Percentiles rank a stretch among this genome's conserved stretches.
Evolutionary conservation across 2,797 vertebrate genomes (phyloP).

Genomic region (Odontamblyopus lacepedii): DNA sequence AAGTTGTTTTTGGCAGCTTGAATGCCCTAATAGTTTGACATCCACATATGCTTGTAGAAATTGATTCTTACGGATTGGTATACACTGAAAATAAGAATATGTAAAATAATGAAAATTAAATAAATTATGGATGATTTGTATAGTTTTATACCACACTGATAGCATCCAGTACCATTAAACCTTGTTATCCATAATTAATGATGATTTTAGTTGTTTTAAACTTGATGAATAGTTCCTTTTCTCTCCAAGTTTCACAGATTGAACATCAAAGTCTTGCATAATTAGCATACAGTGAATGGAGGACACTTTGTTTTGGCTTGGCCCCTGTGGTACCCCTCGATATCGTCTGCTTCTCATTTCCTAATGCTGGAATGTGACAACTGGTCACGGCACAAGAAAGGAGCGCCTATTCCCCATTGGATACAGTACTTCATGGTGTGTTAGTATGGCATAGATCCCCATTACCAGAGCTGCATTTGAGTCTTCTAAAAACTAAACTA

Average conservation of each 20-base stretch:
- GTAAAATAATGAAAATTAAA: constrained; percentile 33
- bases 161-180: background rate
- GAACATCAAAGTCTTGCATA: constrained; percentile 62
- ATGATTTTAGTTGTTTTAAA: constrained; percentile 4
- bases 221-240: constrained; percentile 56
- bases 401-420: constrained; percentile 59
- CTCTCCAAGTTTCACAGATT: constrained; percentile 64
- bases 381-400: constrained; percentile 71
- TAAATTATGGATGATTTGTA: constrained; percentile 22
- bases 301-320: constrained; percentile 62
- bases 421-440: constrained; percentile 54
- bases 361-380: constrained; percentile 74
- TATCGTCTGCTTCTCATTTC: constrained; percentile 49
- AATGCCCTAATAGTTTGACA: background rate
- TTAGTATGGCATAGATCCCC: constrained; percentile 52
- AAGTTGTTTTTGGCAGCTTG: constrained; percentile 19
- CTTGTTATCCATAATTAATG: background rate
- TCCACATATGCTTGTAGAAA: too few relatives aligned
- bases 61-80: too few relatives aligned
- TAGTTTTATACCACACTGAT: background rate
- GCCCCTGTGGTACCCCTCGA: constrained; percentile 45
- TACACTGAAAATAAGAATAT: background rate
- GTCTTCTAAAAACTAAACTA: constrained; percentile 37
- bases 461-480: constrained; percentile 49
- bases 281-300: constrained; percentile 61